Evolutionary conservation across 2,888 invertebrate species (phyloP).

Genomic region (Parnassius smintheus): DNA sequence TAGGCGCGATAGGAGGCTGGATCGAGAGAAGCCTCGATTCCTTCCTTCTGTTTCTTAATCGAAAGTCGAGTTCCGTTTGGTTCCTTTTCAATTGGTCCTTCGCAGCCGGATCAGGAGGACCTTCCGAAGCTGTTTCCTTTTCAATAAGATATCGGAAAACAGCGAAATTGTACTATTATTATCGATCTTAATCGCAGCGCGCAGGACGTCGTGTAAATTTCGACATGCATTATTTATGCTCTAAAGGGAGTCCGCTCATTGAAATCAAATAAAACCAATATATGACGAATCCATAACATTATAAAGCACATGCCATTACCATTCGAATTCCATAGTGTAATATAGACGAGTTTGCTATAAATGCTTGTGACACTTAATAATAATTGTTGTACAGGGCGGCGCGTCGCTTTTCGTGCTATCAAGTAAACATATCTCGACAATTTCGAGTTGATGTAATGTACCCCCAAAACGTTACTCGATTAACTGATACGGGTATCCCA

Average conservation of each 20-base stretch:
- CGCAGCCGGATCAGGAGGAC: too few relatives aligned
- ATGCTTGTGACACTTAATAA: constrained; percentile 13
- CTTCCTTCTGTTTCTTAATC: too few relatives aligned
- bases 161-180: constrained; percentile 44
- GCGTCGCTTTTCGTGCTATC: constrained; percentile 40
- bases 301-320: constrained; percentile 13
- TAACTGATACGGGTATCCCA: constrained; percentile 46
- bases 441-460: constrained; percentile 43
- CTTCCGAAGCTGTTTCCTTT: too few relatives aligned
- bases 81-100: too few relatives aligned
- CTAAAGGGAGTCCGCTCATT: constrained; percentile 65
- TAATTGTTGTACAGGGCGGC: constrained; percentile 18
- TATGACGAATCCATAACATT: constrained; percentile 24
- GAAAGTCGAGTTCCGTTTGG: too few relatives aligned
- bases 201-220: constrained; percentile 50
- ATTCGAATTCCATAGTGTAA: neutral
- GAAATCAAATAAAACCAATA: constrained; percentile 51
- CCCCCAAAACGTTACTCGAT: constrained; percentile 39
- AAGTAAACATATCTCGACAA: constrained; percentile 43
- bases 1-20: too few relatives aligned
- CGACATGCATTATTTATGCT: constrained; percentile 77
- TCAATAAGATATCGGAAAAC: constrained; percentile 1
- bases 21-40: too few relatives aligned
- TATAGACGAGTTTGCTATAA: constrained; percentile 8
- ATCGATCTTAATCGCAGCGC: constrained; percentile 34